A percentile compares a stretch with the other conserved stretches of the same genome.
These are phyloP conservation scores for Hoplostethus mediterraneus DNA, from an alignment of 2,797 vertebrate genomes.

Conservation along the genomic window DNA sequence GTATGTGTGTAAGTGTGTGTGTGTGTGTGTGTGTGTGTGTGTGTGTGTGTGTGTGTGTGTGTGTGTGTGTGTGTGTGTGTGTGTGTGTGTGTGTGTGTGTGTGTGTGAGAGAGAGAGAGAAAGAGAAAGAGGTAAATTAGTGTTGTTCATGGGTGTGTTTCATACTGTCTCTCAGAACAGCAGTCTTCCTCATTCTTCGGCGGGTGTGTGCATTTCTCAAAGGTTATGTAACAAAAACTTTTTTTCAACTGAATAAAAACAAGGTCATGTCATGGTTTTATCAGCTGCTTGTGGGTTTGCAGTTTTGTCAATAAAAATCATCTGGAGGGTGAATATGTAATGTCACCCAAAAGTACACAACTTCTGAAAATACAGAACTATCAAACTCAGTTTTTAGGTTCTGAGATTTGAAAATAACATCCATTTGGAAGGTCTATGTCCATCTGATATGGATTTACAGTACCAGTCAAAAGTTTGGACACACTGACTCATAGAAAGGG, in stretches of 20 bases:
- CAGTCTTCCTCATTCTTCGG: background rate
- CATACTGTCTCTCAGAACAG: slow-evolving; percentile 31
- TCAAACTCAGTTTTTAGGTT: too few relatives aligned
- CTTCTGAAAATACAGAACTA: too few relatives aligned
- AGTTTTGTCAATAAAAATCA: background rate
- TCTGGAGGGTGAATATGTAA: background rate
- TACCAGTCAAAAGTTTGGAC: too few relatives aligned
- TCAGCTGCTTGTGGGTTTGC: background rate
- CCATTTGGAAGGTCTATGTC: background rate
- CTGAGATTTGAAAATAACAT: background rate
- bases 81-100: background rate
- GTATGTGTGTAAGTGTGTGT: background rate
- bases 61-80: background rate
- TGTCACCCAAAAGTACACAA: too few relatives aligned
- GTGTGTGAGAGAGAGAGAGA: too few relatives aligned
- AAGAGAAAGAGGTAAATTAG: background rate
- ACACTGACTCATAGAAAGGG: too few relatives aligned
- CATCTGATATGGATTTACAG: background rate
- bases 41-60: background rate
- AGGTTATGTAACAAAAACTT: background rate
- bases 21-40: background rate
- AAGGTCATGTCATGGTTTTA: background rate
- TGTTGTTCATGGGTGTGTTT: slow-evolving; percentile 22
- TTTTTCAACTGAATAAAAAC: too few relatives aligned
- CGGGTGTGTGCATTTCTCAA: background rate